Conservation (phyloP, 2,888 invertebrate genomes). For the Limenitis camilla region DNA sequence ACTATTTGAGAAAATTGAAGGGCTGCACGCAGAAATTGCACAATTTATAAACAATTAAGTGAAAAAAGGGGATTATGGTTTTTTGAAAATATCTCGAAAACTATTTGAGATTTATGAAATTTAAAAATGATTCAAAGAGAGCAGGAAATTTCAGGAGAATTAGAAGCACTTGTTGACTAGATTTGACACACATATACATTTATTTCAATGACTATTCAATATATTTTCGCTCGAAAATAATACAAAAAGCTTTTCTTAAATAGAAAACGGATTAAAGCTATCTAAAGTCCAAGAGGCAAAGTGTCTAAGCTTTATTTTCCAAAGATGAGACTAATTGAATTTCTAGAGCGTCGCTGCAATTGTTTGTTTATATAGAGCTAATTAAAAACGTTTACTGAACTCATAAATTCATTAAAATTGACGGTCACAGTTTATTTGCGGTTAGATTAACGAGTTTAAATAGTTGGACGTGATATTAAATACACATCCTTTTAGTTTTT, state of each 20-base stretch:
- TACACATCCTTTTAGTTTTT: neutral
- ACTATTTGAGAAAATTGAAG: no score
- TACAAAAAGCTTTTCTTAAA: neutral
- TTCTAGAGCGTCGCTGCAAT: constrained; percentile 23
- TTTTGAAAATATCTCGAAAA: no score
- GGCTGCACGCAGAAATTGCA: no score
- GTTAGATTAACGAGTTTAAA: constrained; percentile 19
- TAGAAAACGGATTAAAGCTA: neutral
- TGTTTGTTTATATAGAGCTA: constrained; percentile 24
- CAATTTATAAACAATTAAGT: no score
- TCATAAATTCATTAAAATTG: constrained; percentile 28
- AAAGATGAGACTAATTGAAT: constrained; percentile 23
- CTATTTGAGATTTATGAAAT: no score
- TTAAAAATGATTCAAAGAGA: no score
- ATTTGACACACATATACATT: no score
- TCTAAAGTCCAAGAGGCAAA: neutral
- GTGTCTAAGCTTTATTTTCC: constrained; percentile 1
- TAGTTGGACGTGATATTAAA: neutral
- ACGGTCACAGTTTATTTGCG: constrained; percentile 21
- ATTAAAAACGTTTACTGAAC: constrained; percentile 23
- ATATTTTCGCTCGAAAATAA: no score
- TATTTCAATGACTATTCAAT: no score
- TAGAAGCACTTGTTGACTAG: no score
- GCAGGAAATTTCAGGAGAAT: no score
- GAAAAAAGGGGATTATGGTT: no score